Evolutionary conservation across 2,888 invertebrate genomes (phyloP), one percentile per base, ranked within the genome.

Genomic region (Eupithecia tripunctaria): DNA sequence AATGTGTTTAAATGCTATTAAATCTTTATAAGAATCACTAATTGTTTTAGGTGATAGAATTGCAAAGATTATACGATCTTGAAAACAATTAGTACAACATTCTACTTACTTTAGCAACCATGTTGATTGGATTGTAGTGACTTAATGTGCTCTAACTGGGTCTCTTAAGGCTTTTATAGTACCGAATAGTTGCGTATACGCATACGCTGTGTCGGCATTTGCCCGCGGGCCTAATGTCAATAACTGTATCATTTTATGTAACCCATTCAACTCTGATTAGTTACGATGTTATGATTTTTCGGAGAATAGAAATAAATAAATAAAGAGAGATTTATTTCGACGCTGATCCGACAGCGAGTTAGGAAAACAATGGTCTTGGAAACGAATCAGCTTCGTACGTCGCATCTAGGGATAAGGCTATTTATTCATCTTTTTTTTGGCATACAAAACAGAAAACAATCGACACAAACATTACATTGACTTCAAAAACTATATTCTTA

Each of bases 101-200:
- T 72, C 43, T 80, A 91, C 93, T 93, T 81, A 93, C 93, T 91
- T 90, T 89, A 79, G 89, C 89, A 80, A 87, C 87, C 93, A 93
- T 93, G 89, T 91, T 89, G 90, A 83, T 83, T 84, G 84, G 82
- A 82, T 83, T 85, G 78, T 86, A 82, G 84, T 83, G 82, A 83
- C 84, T 83, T 84, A 91, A 85, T 93, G 90, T 86, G 83, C 79
- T 81, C 74, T 80, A 81, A 75, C 76, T 70, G 38, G 74, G 59
- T 67, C 25, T 43, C 74, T 32, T 79, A 47, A 77, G 85, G 88
- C 88, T 91, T 93, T 88, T 92, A 92, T 93, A 92, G 74, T 64
- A 65, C 29, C 63, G 68, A 70, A 73, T 71, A 72, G 77, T 76
- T 78, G 76, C 79, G 78, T 72, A 78, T 69, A 77, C 78, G 74